Evolutionary conservation across 2,888 invertebrate genomes (phyloP).

Genomic region (Agrotis puta): DNA sequence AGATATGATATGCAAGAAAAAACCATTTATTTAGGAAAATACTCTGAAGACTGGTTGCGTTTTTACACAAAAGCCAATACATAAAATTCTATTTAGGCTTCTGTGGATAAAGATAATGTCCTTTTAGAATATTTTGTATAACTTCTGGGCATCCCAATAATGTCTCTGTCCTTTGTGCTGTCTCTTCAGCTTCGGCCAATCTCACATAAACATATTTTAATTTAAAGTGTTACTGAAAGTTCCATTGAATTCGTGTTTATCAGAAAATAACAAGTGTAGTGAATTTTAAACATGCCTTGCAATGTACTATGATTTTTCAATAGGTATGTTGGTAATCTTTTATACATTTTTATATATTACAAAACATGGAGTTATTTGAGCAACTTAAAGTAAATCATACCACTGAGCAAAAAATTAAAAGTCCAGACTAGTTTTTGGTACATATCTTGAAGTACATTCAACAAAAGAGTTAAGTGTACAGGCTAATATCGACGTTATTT

Average conservation of each 20-base stretch:
- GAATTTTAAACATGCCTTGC: neutral
- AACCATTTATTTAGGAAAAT: neutral
- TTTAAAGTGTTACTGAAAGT: too few relatives aligned
- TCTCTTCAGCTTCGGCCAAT: too few relatives aligned
- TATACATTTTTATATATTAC: slow-evolving; percentile 14
- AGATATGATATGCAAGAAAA: too few relatives aligned
- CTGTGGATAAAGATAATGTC: neutral
- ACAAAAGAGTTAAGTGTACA: slow-evolving; percentile 21
- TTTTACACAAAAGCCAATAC: too few relatives aligned
- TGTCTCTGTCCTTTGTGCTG: too few relatives aligned
- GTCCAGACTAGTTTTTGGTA: slow-evolving; percentile 20
- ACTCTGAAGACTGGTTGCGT: too few relatives aligned
- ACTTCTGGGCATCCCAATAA: too few relatives aligned
- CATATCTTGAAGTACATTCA: slow-evolving; percentile 21
- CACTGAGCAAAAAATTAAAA: slow-evolving; percentile 7
- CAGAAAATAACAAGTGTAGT: neutral
- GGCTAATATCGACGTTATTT: slow-evolving; percentile 26
- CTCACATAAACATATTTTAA: too few relatives aligned
- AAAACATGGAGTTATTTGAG: neutral
- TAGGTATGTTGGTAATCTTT: neutral
- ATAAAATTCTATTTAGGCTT: neutral
- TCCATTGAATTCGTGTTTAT: neutral
- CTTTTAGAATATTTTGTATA: too few relatives aligned
- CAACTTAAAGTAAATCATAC: slow-evolving; percentile 1
- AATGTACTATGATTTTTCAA: neutral